These are phyloP conservation scores for Oeneis ivallda DNA, from an alignment of 2,888 invertebrate genomes.

Conservation along the genomic window DNA sequence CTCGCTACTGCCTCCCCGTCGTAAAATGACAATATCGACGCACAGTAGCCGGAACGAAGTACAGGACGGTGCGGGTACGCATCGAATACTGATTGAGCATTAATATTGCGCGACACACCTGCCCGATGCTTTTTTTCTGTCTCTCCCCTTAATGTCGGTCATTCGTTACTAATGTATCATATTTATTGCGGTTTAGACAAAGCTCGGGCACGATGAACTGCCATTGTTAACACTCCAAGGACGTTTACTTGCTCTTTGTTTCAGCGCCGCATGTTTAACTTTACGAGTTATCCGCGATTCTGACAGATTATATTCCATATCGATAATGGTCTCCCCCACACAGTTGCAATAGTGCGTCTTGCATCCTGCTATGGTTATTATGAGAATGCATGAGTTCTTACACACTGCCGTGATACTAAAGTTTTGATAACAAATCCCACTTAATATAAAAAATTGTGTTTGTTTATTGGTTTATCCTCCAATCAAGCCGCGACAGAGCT, in stretches of 20 bases:
- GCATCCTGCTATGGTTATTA: no score
- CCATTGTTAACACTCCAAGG: conserved; percentile 67
- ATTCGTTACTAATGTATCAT: conserved; percentile 77
- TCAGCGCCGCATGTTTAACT: conserved; percentile 35
- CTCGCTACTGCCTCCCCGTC: conserved; percentile 67
- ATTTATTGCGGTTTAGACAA: conserved; percentile 74
- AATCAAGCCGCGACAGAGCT: no score
- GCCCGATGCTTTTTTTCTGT: conserved; percentile 76
- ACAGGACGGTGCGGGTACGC: conserved; percentile 78
- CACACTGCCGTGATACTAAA: no score
- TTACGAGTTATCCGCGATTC: conserved; percentile 13
- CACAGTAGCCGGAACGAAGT: conserved; percentile 82
- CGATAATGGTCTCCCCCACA: background rate
- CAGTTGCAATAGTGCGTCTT: no score
- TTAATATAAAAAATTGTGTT: no score
- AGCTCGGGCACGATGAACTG: conserved; percentile 61
- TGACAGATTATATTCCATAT: conserved; percentile 25
- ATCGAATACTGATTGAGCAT: conserved; percentile 79
- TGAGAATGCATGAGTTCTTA: no score
- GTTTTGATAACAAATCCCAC: no score
- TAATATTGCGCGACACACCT: conserved; percentile 80
- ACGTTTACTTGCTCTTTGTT: conserved; percentile 56
- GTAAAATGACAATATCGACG: conserved; percentile 81
- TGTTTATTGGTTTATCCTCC: no score
- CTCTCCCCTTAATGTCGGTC: conserved; percentile 80